Evolutionary conservation across 2,113 vertebrate species (phyloP).

Genomic region (Chloebia gouldiae): DNA sequence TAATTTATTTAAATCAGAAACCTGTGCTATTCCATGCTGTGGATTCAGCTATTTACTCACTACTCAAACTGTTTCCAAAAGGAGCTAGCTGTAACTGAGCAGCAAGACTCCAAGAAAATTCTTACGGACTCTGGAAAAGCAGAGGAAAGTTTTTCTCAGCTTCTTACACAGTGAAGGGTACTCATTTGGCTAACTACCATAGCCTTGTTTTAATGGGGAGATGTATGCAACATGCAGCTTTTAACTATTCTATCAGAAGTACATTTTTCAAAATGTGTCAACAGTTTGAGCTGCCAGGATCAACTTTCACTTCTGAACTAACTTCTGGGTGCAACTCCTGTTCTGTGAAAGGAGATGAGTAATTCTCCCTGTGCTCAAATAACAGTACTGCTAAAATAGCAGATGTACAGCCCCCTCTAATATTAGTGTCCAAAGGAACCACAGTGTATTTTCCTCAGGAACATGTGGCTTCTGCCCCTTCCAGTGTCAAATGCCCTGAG

Average conservation of each 20-base stretch:
- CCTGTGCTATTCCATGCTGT: not conserved
- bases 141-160: not conserved
- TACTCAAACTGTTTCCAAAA: not conserved
- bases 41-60: not conserved
- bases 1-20: constrained; percentile 28
- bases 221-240: not conserved
- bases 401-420: not conserved
- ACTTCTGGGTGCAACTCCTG: not conserved
- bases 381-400: not conserved
- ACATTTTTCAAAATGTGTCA: not conserved
- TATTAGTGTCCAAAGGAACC: not conserved
- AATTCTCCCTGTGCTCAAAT: not conserved
- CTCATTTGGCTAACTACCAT: not conserved
- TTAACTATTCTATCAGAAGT: not conserved
- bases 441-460: constrained; percentile 55
- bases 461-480: not conserved
- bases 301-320: not conserved
- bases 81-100: not conserved
- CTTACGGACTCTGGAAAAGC: not conserved
- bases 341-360: not conserved
- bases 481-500: not conserved
- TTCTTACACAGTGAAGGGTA: not conserved
- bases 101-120: not conserved
- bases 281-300: not conserved
- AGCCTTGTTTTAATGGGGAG: not conserved